phyloP scores from a whole-genome alignment of 1,140 invertebrate species.

The Sycobia sp. region DNA sequence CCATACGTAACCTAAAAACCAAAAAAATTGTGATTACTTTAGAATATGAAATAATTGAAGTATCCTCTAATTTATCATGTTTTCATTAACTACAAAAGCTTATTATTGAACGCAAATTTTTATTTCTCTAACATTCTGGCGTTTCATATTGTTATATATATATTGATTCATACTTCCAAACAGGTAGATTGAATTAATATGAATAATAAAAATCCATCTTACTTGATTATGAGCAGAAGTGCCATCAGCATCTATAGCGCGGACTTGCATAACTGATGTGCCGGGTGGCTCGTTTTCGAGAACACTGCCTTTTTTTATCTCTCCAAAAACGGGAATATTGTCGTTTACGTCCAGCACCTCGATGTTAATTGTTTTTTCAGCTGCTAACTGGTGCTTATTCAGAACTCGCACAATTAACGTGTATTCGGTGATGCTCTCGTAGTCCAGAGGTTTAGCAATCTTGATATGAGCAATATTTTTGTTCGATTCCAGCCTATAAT shows the following conservation, averaged over 20 bases:
- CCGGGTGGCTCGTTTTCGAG: conserved; percentile 82
- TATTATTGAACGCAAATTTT: no score
- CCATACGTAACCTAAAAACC: conserved; percentile 70
- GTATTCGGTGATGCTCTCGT: conserved; percentile 81
- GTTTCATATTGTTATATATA: no score
- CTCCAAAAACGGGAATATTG: conserved; percentile 82
- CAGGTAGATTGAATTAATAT: no score
- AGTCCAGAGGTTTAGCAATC: conserved; percentile 76
- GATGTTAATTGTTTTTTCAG: conserved; percentile 78
- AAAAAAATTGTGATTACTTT: no score
- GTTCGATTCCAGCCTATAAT: conserved; percentile 66
- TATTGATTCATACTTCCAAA: no score
- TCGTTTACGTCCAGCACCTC: conserved; percentile 85
- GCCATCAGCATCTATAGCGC: conserved; percentile 85
- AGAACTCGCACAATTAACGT: conserved; percentile 79
- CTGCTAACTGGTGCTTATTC: conserved; percentile 80
- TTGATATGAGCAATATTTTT: conserved; percentile 74
- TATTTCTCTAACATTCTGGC: no score
- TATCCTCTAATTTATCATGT: no score
- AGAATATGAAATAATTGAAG: no score
- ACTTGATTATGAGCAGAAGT: conserved; percentile 80
- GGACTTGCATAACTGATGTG: conserved; percentile 82
- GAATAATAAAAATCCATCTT: no score
- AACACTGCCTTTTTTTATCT: conserved; percentile 77
- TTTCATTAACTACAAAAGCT: no score